Evolutionary conservation across 2,797 vertebrate genomes (phyloP).

Genomic region (Leuciscus waleckii): DNA sequence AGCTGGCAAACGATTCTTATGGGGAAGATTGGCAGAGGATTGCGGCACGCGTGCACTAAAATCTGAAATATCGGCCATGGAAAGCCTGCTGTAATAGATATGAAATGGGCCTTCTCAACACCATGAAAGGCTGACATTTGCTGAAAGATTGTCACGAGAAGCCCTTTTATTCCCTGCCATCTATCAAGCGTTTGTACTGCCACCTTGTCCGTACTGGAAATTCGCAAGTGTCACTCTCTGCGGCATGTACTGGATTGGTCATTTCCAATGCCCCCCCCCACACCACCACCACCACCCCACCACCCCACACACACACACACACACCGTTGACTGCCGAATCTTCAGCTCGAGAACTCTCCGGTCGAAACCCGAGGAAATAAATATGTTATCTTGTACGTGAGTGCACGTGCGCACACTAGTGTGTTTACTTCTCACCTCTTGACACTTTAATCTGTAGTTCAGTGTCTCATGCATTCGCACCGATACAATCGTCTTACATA

Average conservation of each 20-base stretch:
- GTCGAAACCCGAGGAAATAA: constrained; percentile 52
- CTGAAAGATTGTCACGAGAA: constrained; percentile 85
- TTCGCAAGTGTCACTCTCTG: constrained; percentile 84
- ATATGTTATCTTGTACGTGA: not conserved
- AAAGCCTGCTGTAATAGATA: constrained; percentile 89
- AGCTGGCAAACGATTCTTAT: constrained; percentile 84
- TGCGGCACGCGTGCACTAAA: constrained; percentile 81
- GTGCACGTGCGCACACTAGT: constrained; percentile 15
- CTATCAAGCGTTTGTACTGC: constrained; percentile 83
- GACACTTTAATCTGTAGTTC: constrained; percentile 76
- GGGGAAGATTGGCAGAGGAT: constrained; percentile 89
- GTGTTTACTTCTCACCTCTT: constrained; percentile 74
- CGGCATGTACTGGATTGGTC: constrained; percentile 77
- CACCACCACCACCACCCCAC: too few relatives aligned
- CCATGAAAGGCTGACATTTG: constrained; percentile 88
- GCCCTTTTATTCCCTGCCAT: constrained; percentile 82
- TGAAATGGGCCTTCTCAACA: constrained; percentile 87
- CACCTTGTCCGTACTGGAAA: constrained; percentile 82
- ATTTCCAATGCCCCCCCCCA: constrained; percentile 66
- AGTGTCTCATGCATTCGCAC: constrained; percentile 74
- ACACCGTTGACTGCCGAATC: constrained; percentile 70
- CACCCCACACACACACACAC: constrained; percentile 35
- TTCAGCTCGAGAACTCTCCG: constrained; percentile 73
- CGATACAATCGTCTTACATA: constrained; percentile 81
- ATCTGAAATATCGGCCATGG: constrained; percentile 84